Evolutionary conservation across 37 sponge, comb jelly and placozoan genomes (phyloP).

Genomic region (Spongilla lacustris): DNA sequence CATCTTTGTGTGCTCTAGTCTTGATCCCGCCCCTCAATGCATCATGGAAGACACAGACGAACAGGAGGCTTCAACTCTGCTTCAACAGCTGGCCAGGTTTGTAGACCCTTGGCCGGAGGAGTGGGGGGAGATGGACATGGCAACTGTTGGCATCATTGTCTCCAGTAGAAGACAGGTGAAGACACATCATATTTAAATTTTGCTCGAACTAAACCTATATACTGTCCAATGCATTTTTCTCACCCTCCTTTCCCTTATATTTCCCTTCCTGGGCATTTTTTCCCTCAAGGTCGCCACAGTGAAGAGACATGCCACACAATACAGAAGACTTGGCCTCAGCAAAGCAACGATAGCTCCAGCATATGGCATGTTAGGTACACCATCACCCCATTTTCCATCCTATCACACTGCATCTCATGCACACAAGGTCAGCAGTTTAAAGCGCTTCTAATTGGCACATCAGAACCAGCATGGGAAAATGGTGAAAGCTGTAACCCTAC

Average conservation of each 20-base stretch:
- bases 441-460: conserved; percentile 65
- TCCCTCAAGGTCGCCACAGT: not conserved
- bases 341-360: not conserved
- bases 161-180: not conserved
- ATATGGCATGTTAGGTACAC: not conserved
- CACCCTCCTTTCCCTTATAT: no score
- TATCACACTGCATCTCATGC: not conserved
- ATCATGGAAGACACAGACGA: conserved; percentile 3
- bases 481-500: conserved; percentile 53
- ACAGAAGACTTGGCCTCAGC: not conserved
- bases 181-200: not conserved
- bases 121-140: not conserved
- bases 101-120: conserved; percentile 50
- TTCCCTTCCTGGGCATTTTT: no score
- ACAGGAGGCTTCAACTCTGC: conserved; percentile 27
- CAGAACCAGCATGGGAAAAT: conserved; percentile 42
- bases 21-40: not conserved
- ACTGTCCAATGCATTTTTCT: not conserved
- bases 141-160: not conserved
- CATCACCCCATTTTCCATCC: not conserved
- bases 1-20: conserved; percentile 51
- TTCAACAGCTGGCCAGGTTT: conserved; percentile 35
- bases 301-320: not conserved
- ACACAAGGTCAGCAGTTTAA: conserved; percentile 50
- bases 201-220: no score